These are phyloP conservation scores for Drosophila atroscutellata DNA, from an alignment of 2,888 invertebrate species.

Conservation along the genomic window DNA sequence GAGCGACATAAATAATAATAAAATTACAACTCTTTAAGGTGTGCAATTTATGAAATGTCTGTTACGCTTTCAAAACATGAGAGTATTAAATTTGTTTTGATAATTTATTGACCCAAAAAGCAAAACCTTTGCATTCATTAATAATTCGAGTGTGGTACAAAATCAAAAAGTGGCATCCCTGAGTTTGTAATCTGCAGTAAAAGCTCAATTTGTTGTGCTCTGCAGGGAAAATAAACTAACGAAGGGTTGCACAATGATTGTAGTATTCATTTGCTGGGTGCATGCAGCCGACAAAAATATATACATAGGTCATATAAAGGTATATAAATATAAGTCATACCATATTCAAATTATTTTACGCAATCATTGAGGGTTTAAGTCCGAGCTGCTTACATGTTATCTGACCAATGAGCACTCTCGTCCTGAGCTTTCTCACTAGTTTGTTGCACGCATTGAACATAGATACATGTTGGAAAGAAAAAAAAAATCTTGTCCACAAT, in stretches of 20 bases:
- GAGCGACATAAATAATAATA: neutral
- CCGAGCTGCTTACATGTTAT: neutral
- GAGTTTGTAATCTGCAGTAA: neutral
- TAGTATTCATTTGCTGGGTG: neutral
- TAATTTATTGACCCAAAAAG: neutral
- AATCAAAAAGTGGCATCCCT: neutral
- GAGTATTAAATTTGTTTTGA: neutral
- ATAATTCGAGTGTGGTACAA: neutral
- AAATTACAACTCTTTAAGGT: neutral
- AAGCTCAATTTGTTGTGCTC: neutral
- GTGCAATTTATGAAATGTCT: neutral
- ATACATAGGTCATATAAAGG: neutral
- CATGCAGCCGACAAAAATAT: neutral
- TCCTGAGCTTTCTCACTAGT: neutral
- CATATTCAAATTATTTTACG: neutral
- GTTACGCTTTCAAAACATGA: neutral
- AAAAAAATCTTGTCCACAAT: slow-evolving; percentile 14
- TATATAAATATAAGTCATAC: neutral
- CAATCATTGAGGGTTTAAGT: neutral
- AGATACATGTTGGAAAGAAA: neutral
- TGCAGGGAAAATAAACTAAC: neutral
- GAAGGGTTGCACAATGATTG: too few species aligned
- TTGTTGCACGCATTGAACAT: slow-evolving; percentile 21
- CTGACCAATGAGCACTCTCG: neutral
- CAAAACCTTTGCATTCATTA: neutral